Evolutionary conservation across 1,140 invertebrate genomes (phyloP).

Genomic region (Manduca sexta): DNA sequence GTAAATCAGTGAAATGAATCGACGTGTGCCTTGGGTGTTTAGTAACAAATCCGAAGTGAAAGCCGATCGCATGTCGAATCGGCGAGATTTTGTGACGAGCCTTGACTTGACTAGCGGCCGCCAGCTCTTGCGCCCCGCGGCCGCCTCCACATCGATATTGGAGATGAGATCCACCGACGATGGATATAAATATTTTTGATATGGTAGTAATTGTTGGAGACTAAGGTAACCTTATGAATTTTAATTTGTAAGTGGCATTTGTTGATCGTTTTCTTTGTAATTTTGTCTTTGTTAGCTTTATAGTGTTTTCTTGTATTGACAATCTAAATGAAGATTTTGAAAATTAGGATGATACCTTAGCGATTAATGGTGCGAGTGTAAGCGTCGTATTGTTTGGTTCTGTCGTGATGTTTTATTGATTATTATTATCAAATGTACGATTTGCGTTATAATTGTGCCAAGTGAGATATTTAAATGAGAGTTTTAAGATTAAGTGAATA

Average conservation of each 20-base stretch:
- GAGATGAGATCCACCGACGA: slow-evolving; percentile 24
- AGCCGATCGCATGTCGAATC: slow-evolving; percentile 19
- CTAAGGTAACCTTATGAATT: slow-evolving; percentile 56
- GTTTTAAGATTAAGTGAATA: slow-evolving; percentile 68
- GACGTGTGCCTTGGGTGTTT: slow-evolving; percentile 32
- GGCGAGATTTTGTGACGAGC: slow-evolving; percentile 18
- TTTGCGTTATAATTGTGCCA: slow-evolving; percentile 69
- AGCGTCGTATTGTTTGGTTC: slow-evolving; percentile 32
- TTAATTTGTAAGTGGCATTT: slow-evolving; percentile 68
- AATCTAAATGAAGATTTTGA: slow-evolving; percentile 23
- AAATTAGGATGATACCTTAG: slow-evolving; percentile 32
- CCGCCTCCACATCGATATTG: slow-evolving; percentile 10
- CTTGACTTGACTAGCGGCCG: slow-evolving; percentile 23
- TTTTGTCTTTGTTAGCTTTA: slow-evolving; percentile 70
- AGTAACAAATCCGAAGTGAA: slow-evolving; percentile 39
- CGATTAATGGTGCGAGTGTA: slow-evolving; percentile 30
- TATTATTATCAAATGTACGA: slow-evolving; percentile 45
- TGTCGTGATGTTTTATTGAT: slow-evolving; percentile 38
- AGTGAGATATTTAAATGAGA: slow-evolving; percentile 67
- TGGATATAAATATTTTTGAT: slow-evolving; percentile 53
- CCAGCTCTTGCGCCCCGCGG: slow-evolving; percentile 4
- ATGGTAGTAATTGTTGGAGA: slow-evolving; percentile 57
- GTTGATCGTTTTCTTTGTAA: slow-evolving; percentile 70
- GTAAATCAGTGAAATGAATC: slow-evolving; percentile 20
- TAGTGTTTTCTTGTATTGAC: slow-evolving; percentile 59